Evolutionary conservation across 2,797 vertebrate genomes (phyloP), one percentile per base, ranked within the genome.

Genomic region (Syngnathus rostellatus): DNA sequence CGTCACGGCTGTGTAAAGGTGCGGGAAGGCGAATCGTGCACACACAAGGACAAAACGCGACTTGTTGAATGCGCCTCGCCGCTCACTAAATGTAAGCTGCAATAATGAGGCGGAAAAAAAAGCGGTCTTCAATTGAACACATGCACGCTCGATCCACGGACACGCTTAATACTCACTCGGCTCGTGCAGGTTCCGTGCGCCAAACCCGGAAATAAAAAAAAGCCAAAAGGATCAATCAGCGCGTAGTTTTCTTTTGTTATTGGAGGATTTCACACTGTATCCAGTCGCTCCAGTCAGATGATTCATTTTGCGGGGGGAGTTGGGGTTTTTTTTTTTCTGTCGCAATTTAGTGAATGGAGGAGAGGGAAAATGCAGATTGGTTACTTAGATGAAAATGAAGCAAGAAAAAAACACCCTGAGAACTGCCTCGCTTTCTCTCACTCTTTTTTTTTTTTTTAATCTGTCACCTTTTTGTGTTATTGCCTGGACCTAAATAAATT

Each of bases 91-190:
- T 55, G 62, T 72, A 41, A 54, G 55, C 45, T 66, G 45, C 41
- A 25, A 65, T 37, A 54, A 54, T 11, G 2, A 51, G 3, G 7
- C 39, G 2, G 31, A 31, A 31, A 31, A 31, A 31, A 31, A 31
- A 31, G 37, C 1, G 2, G 5, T n/a, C 21, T 11, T 19, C 16
- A 41, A 25, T 57, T 17, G 14, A 46, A 85, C 78, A 81, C 61
- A 76, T 25, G 82, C 77, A 86, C 50, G 50, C 50, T 21, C 50
- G 8, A 51, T 21, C n/a, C 8, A n/a, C 86, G 83, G 78, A 85
- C 80, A 85, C 82, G 86, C 79, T 81, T 75, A 62, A 87, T 91
- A 92, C 91, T 92, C 88, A 92, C 91, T 90, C 84, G 87, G 69
- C 79, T 83, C 78, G 74, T 86, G 81, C 82, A 86, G 84, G 77